phyloP scores from a whole-genome alignment of 2,797 vertebrate genomes.

The Gallinago nigripennis region DNA sequence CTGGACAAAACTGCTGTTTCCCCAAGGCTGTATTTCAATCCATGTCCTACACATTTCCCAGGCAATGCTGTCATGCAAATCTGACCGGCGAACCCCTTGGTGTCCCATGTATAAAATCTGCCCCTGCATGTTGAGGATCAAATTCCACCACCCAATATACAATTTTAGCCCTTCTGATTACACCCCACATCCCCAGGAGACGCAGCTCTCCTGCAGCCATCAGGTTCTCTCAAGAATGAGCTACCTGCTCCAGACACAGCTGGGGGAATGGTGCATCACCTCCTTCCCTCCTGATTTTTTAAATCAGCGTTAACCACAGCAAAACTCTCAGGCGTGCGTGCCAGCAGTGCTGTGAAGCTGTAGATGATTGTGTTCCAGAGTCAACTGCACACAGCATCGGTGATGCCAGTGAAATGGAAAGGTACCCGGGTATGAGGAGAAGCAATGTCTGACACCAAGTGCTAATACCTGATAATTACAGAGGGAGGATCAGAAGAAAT shows the following conservation, averaged over 20 bases:
- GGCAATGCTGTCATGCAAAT: slow-evolving; percentile 47
- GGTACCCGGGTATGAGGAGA: not conserved
- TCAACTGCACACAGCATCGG: not conserved
- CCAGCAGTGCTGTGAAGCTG: not conserved
- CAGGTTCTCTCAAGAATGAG: not conserved
- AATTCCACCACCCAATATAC: not conserved
- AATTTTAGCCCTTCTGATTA: not conserved
- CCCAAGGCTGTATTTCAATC: slow-evolving; percentile 43
- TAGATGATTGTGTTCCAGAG: not conserved
- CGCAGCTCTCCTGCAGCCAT: not conserved
- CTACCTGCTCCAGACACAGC: not conserved
- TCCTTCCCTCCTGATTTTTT: not conserved
- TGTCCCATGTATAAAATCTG: not conserved
- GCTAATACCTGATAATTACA: not conserved
- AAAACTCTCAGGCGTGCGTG: not conserved
- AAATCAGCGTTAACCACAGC: not conserved
- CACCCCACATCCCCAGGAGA: not conserved
- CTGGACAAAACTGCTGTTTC: slow-evolving; percentile 35
- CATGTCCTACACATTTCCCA: slow-evolving; percentile 65
- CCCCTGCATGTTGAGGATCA: not conserved
- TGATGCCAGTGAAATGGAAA: not conserved
- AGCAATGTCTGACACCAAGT: not conserved
- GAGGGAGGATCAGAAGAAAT: not conserved
- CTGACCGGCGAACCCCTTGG: not conserved
- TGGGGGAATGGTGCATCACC: not conserved